Percentiles rank a stretch among this genome's conserved stretches.
phyloP scores from a whole-genome alignment of 2,113 vertebrate species.

The Eclectus roratus region DNA sequence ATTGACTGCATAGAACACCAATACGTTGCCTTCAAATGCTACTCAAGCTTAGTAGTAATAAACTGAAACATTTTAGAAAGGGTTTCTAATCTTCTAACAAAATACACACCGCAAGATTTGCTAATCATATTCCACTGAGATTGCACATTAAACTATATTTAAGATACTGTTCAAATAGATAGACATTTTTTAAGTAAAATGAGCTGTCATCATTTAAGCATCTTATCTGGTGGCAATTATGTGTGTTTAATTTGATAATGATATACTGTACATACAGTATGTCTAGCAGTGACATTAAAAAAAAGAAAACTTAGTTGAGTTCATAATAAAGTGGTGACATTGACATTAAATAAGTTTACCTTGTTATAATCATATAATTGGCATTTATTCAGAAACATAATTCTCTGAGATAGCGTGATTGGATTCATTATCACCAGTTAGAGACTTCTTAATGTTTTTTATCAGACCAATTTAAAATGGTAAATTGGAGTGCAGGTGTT shows the following conservation, averaged over 20 bases:
- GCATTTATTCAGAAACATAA: background rate
- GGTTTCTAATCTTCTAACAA: background rate
- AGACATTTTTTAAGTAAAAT: background rate
- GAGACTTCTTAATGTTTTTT: background rate
- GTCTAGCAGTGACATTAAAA: background rate
- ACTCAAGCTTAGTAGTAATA: background rate
- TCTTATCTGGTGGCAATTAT: background rate
- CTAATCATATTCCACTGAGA: background rate
- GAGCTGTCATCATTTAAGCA: background rate
- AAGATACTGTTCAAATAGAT: background rate
- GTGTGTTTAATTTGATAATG: background rate
- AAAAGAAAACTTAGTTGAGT: background rate
- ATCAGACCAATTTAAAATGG: background rate
- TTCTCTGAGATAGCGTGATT: conserved; percentile 4
- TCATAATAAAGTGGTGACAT: background rate
- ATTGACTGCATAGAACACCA: background rate
- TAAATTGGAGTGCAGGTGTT: background rate
- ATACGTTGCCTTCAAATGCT: background rate
- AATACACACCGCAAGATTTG: background rate
- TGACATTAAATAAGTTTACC: background rate
- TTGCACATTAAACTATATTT: background rate
- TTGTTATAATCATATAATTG: background rate
- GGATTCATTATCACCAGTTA: conserved; percentile 11
- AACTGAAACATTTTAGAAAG: background rate
- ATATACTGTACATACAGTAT: background rate